Base-by-base conservation (phyloP, 2,888 invertebrate genomes). In the Xestia c-nigrum region DNA sequence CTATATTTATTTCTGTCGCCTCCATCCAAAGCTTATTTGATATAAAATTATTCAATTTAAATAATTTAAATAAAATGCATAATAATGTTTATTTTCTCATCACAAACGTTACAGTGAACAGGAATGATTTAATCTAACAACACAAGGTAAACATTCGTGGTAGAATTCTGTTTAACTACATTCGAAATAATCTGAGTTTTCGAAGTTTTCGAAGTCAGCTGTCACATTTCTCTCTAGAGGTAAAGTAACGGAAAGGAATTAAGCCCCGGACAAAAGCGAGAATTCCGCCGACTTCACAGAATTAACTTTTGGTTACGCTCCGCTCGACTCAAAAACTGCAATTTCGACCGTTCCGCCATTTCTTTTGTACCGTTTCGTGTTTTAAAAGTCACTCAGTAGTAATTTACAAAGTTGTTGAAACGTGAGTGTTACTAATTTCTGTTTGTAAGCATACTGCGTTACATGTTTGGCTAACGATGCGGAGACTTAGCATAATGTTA, bases 301-400 rank as follows among this genome's bases (percentile, higher is more conserved):
- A 74, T 79, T 67, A 24, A 66, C 40, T 63, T 68, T 47, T 47
- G 12, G 38, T 43, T 40, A 38, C 40, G 50, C 63, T 81, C 43
- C 40, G 50, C 63, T 81, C 38, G 43, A 81, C 61, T 64, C 12
- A 14, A 74, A 64, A 79, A 75, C 43, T 81, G 67, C 75, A 74
- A 68, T 81, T 79, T 64, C 67, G 10, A 21, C 38, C 14, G 5
- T n/a, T 67, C 21, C 43, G 7, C 55, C 1, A 59, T 64, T 79
- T 14, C 43, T 67, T 74, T 68, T 74, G 31, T 43, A 38, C 21
- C 21, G 38, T 47, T 68, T 68, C 50, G 21, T 57, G 21, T 74
- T 77, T 46, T 10, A 63, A 78, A 66, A 66, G 52, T 74, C 40
- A 81, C 31, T 47, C 31, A 55, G 40, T 40, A 66, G 46, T 66